Evolutionary conservation across 37 sponge, comb jelly and placozoan genomes (phyloP).

Genomic region (Aplysina aerophoba): DNA sequence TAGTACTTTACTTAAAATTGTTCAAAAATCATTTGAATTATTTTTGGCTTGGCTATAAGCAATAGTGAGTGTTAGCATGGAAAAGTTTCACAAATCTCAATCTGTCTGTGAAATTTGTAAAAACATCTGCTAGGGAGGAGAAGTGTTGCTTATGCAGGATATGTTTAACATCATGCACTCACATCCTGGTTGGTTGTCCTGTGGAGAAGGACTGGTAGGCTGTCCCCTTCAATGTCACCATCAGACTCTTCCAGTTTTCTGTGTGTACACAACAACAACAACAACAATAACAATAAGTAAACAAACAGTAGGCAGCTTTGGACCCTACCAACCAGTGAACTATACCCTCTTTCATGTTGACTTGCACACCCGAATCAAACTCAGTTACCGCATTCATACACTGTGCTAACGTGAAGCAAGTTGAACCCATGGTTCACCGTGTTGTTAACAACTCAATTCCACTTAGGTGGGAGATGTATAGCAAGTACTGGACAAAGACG

Average conservation of each 20-base stretch:
- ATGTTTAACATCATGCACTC: background rate
- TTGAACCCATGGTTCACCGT: background rate
- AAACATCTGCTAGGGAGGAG: background rate
- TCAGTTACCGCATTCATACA: background rate
- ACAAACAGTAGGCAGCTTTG: background rate
- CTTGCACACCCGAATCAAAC: background rate
- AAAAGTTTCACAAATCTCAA: too few relatives aligned
- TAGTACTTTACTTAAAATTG: too few relatives aligned
- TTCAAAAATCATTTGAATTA: too few relatives aligned
- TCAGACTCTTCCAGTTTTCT: background rate
- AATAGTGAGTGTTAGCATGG: too few relatives aligned
- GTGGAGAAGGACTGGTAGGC: conserved; percentile 11
- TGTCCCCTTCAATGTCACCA: background rate
- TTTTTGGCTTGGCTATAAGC: too few relatives aligned
- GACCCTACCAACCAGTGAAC: background rate
- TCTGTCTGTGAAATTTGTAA: too few relatives aligned
- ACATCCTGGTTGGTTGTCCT: conserved; percentile 2
- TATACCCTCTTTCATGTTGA: background rate
- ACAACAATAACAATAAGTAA: conserved; percentile 1
- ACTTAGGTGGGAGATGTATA: too few relatives aligned
- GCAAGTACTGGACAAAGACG: too few relatives aligned
- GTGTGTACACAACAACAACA: background rate
- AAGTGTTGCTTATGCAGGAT: background rate
- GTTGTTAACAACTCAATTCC: background rate
- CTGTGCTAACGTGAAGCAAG: background rate